Conservation (phyloP, 2,888 invertebrate genomes). For the Antheraea yamamai region DNA sequence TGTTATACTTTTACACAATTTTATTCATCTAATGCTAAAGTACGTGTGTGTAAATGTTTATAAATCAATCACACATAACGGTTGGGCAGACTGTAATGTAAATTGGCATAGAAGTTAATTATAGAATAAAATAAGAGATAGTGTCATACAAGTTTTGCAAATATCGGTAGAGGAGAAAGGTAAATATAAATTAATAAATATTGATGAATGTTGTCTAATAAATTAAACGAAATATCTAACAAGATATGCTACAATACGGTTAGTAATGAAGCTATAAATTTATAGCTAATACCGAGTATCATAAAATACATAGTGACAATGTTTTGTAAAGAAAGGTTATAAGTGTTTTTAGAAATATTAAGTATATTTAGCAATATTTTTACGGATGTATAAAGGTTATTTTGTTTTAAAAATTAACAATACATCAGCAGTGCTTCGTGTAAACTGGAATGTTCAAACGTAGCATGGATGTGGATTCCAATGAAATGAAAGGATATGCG, state of each 20-base stretch:
- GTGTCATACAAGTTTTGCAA: not conserved
- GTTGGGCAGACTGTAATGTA: too few relatives aligned
- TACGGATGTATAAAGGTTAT: not conserved
- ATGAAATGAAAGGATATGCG: slow-evolving; percentile 76
- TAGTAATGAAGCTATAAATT: too few relatives aligned
- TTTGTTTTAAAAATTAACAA: not conserved
- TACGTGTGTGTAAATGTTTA: too few relatives aligned
- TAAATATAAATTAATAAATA: not conserved
- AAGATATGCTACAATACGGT: too few relatives aligned
- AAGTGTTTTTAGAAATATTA: not conserved
- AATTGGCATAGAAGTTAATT: too few relatives aligned
- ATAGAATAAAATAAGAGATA: too few relatives aligned
- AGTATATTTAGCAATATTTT: not conserved
- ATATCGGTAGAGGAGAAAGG: not conserved
- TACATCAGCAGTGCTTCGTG: slow-evolving; percentile 30
- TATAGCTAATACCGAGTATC: too few relatives aligned
- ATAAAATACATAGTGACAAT: not conserved
- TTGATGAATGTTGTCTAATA: not conserved
- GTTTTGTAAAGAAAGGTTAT: not conserved
- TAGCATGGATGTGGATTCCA: slow-evolving; percentile 62
- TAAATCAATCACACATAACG: too few relatives aligned
- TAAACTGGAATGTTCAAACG: slow-evolving; percentile 44
- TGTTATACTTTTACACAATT: too few relatives aligned
- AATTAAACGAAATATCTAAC: too few relatives aligned
- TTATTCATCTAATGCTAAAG: too few relatives aligned